These are phyloP conservation scores for Phaethon lepturus DNA, from an alignment of 2,113 vertebrate genomes.

Conservation along the genomic window DNA sequence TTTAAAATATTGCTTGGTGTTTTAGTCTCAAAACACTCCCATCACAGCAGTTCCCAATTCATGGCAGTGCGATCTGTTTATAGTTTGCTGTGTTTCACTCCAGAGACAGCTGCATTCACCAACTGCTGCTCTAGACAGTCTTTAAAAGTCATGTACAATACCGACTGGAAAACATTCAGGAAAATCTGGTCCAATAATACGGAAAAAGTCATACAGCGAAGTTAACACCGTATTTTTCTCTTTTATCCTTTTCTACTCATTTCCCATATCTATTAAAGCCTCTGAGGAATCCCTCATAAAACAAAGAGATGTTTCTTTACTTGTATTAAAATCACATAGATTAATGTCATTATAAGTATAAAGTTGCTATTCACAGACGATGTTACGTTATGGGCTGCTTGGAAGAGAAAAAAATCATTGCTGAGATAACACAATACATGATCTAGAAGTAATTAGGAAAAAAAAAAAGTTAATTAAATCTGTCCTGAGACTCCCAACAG, in stretches of 20 bases:
- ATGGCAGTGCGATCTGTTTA: background rate
- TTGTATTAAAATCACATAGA: background rate
- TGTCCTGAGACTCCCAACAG: constrained; percentile 11
- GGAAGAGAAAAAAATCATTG: background rate
- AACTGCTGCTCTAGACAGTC: background rate
- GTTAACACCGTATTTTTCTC: background rate
- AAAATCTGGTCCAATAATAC: background rate
- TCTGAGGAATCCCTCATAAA: background rate
- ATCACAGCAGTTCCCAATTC: background rate
- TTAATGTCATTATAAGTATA: background rate
- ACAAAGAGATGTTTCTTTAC: background rate
- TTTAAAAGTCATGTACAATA: background rate
- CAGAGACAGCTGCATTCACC: background rate
- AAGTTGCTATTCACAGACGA: background rate
- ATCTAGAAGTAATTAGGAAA: constrained; percentile 3
- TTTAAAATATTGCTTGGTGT: background rate
- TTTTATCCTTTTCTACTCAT: background rate
- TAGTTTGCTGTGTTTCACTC: background rate
- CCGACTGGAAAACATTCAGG: background rate
- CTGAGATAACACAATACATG: background rate
- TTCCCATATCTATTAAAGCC: background rate
- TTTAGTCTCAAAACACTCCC: background rate
- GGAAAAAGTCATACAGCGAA: background rate
- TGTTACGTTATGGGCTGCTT: background rate
- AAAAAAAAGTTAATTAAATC: constrained; percentile 29